A percentile compares a stretch with the other conserved stretches of the same genome.
Conservation (phyloP, 1,140 invertebrate genomes). For the Calycopis cecrops region DNA sequence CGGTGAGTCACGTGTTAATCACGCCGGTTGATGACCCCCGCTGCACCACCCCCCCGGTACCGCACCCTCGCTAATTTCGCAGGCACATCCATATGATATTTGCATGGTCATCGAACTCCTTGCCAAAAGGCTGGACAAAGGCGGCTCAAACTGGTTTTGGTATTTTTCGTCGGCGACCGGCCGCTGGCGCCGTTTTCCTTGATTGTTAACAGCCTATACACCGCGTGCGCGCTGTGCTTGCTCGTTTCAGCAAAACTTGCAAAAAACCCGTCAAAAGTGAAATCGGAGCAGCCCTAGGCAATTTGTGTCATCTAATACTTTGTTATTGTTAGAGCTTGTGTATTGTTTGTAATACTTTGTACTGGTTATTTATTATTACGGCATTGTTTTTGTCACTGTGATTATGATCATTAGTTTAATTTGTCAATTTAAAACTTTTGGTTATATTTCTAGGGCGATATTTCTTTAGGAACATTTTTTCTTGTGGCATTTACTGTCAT, state of each 20-base stretch:
- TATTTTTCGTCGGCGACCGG: slow-evolving; percentile 46
- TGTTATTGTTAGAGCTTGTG: too few relatives aligned
- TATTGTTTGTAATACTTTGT: too few relatives aligned
- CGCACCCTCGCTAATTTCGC: slow-evolving; percentile 57
- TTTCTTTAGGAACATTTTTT: too few relatives aligned
- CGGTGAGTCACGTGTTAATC: slow-evolving; percentile 57
- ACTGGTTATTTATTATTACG: too few relatives aligned
- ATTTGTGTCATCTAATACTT: too few relatives aligned
- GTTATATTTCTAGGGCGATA: too few relatives aligned
- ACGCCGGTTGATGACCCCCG: slow-evolving; percentile 53
- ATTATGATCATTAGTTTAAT: too few relatives aligned
- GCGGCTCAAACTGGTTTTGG: slow-evolving; percentile 66
- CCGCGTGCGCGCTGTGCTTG: slow-evolving; percentile 25
- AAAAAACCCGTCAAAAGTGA: slow-evolving; percentile 22
- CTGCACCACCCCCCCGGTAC: slow-evolving; percentile 38
- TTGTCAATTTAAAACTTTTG: too few relatives aligned
- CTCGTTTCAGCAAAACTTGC: slow-evolving; percentile 26
- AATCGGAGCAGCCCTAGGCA: slow-evolving; percentile 10
- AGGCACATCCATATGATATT: slow-evolving; percentile 39
- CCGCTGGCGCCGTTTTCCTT: slow-evolving; percentile 50
- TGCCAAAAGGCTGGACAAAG: slow-evolving; percentile 59
- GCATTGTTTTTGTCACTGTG: too few relatives aligned
- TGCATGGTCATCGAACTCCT: slow-evolving; percentile 66
- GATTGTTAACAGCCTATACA: slow-evolving; percentile 35
- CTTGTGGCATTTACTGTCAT: slow-evolving; percentile 1